Evolutionary conservation across 2,888 invertebrate species (phyloP).

Genomic region (Heliconius aoede): DNA sequence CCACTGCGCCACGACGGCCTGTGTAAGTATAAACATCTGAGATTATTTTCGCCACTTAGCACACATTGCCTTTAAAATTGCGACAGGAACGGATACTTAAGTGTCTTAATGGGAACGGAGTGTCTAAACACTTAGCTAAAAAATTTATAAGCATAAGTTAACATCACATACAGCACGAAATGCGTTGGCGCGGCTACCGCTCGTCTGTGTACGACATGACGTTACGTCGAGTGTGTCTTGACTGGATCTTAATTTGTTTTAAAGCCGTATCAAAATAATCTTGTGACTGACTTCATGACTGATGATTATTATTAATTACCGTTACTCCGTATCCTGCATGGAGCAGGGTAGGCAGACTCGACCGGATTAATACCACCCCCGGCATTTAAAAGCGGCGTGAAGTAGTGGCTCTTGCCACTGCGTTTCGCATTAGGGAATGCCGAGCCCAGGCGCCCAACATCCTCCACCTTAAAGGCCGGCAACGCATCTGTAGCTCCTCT

Average conservation of each 20-base stretch:
- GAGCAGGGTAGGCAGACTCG: no score
- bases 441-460: no score
- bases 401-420: no score
- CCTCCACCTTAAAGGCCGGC: no score
- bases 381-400: no score
- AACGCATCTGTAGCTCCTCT: no score
- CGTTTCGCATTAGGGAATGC: no score
- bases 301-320: no score
- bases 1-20: not conserved
- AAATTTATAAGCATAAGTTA: not conserved
- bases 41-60: not conserved
- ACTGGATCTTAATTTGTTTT: not conserved
- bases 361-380: no score
- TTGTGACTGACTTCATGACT: no score
- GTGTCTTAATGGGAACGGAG: not conserved
- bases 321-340: no score
- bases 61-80: not conserved
- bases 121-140: no score
- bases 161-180: not conserved
- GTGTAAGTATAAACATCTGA: not conserved
- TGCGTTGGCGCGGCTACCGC: slow-evolving; percentile 24
- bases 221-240: slow-evolving; percentile 29
- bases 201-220: slow-evolving; percentile 34
- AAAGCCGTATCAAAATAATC: not conserved
- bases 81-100: not conserved